Conservation (phyloP, 2,113 vertebrate genomes). For the Stegostoma tigrinum region DNA sequence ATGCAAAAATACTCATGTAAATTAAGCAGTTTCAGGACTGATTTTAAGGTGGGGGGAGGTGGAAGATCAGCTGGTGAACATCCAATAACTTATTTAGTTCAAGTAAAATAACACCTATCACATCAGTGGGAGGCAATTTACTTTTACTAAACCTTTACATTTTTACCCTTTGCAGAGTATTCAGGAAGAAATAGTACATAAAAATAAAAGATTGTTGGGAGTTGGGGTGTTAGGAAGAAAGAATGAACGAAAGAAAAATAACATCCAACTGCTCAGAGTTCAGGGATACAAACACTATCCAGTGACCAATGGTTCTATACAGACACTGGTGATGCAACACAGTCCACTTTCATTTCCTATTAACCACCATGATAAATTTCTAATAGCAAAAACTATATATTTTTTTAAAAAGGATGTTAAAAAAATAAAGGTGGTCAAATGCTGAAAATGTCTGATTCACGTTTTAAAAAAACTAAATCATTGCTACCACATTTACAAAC, state of each 20-base stretch:
- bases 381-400: not conserved
- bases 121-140: not conserved
- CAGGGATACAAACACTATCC: slow-evolving; percentile 5
- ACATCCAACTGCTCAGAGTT: not conserved
- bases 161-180: not conserved
- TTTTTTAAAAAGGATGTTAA: not conserved
- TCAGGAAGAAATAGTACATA: not conserved
- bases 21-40: slow-evolving; percentile 46
- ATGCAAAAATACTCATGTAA: slow-evolving; percentile 49
- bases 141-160: not conserved
- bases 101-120: not conserved
- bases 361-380: slow-evolving; percentile 21
- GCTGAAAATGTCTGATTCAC: slow-evolving; percentile 20
- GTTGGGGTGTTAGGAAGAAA: not conserved
- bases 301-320: slow-evolving; percentile 8
- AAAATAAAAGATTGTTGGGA: not conserved
- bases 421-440: slow-evolving; percentile 32
- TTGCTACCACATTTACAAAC: slow-evolving; percentile 26
- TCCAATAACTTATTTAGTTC: not conserved
- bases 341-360: slow-evolving; percentile 31
- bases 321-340: slow-evolving; percentile 22
- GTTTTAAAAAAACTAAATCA: slow-evolving; percentile 24
- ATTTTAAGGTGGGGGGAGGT: too few species aligned
- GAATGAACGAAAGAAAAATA: not conserved
- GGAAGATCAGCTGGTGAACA: slow-evolving; percentile 57